Evolutionary conservation across 2,888 invertebrate species (phyloP), one percentile per base, ranked within the genome.

Genomic region (Heliconius charithonia): DNA sequence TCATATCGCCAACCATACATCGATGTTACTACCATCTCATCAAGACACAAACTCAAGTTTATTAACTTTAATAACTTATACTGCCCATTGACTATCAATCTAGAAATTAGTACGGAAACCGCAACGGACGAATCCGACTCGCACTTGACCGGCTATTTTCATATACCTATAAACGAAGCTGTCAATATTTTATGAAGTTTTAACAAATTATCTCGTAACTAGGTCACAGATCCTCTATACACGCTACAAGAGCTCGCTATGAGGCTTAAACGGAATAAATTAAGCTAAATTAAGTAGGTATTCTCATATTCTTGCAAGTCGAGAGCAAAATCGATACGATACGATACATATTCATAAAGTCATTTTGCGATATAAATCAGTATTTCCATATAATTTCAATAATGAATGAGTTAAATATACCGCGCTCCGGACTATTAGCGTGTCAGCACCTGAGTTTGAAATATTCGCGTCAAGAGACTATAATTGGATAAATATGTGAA

Each of bases 391-490:
- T 67, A 78, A 75, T 78, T 74, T 32, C 67, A 29, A 78, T 75
- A 32, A 27, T 10, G 56, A n/a, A 63, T 62, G 69, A 37, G 74
- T 67, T 74, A 59, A 78, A 78, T 75, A 62, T 75, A 63, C 69
- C 62, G 63, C 75, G 37, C 62, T 45, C 9, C 32, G 67, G 25
- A 22, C 70, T 75, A 70, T 78, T 75, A 75, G 51, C 7, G 63
- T 78, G 78, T 74, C 78, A 70, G 45, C 78, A 75, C 78, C 75
- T 78, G 75, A 75, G 41, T 69, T 59, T 32, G 25, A 78, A 67
- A 51, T 63, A 63, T 71, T 63, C 29, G 67, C 29, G 66, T 29
- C 29, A 32, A 29, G 45, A 51, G 13, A 45, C 59, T 37, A 51
- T 78, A 78, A 78, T 78, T 78, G 77, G 73, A 62, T 74, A 74